Percentiles rank a stretch among this genome's conserved stretches.
Evolutionary conservation across 2,113 vertebrate species (phyloP).

Genomic region (Amphilophus citrinellus): DNA sequence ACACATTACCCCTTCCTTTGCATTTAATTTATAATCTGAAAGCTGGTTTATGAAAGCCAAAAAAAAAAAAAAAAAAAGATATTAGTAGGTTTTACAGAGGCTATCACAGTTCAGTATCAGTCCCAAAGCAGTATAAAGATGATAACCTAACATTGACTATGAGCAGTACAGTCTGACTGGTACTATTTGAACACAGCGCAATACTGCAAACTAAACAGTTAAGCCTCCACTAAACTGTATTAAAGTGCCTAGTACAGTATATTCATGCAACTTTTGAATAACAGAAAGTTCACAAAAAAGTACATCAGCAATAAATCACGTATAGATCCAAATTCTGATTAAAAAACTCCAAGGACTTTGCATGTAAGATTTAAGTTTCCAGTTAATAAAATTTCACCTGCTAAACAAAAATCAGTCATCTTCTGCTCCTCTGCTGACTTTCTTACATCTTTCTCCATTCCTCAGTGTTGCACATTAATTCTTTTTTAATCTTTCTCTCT

Average conservation of each 20-base stretch:
- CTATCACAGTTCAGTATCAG: too few relatives aligned
- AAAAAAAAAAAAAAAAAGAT: too few relatives aligned
- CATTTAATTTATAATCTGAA: not conserved
- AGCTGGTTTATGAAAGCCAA: too few relatives aligned
- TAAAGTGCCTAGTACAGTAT: too few relatives aligned
- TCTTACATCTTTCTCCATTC: too few relatives aligned
- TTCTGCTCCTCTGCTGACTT: too few relatives aligned
- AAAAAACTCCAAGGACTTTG: rapidly evolving
- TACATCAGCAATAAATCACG: not conserved
- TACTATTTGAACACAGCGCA: too few relatives aligned
- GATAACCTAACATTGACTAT: too few relatives aligned
- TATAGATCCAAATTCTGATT: not conserved
- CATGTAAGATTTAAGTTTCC: not conserved
- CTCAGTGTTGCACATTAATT: not conserved
- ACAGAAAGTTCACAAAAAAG: not conserved
- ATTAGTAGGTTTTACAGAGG: too few relatives aligned
- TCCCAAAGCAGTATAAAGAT: too few relatives aligned
- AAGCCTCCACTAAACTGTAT: not conserved
- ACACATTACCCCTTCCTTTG: rapidly evolving
- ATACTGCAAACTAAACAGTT: not conserved
- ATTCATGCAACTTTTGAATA: too few relatives aligned
- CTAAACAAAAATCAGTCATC: not conserved
- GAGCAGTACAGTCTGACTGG: too few relatives aligned
- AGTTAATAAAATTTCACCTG: not conserved
- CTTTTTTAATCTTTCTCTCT: not conserved